Base-by-base conservation (phyloP, 1,140 invertebrate genomes). In the Littorina saxatilis region DNA sequence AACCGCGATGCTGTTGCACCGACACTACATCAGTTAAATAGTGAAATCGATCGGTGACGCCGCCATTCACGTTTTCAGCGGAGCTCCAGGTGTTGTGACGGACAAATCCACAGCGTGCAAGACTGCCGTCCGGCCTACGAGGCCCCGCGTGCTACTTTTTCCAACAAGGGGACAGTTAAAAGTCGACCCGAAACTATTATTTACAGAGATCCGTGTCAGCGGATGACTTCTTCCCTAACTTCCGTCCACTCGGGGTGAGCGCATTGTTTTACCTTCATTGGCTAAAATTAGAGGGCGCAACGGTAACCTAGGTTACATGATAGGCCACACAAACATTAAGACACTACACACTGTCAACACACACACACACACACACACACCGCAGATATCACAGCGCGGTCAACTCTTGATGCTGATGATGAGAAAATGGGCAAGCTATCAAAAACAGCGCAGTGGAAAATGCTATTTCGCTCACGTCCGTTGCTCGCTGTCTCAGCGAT, bases 181-280 rank as follows among this genome's bases (percentile, higher is more conserved):
- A 43, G 7, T 29, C 73, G 43, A 32, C n/a, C 50, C 43, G 29
- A 15, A 29, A 32, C 17, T 43, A 4, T 17, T 43, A 2, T 13
- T 3, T 40, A 40, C 70, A 73, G 1, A 40, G 17, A 17, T 23
- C 23, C 40, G 39, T 73, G 17, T 7, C 32, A 47, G 43, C n/a
- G 73, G 50, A 32, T 13, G 15, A 35, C 73, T n/a, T 52, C 5
- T 32, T 68, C 63, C 32, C 43, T 13, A 52, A 52, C 73, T 75
- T 75, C 73, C 73, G 73, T 75, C 2, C 50, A 75, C 15, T 50
- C 73, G 73, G 73, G 39, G 7, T 29, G 43, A 52, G 50, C 9
- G 43, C 7, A 75, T 43, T 32, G 43, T 75, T 55, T 43, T 55
- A 75, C 32, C 43, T 75, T 50, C 73, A 75, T 75, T 75, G 73